A percentile compares a stretch with the other conserved stretches of the same genome.
Conservation (phyloP, 2,113 vertebrate species). For the Scomber colias region DNA sequence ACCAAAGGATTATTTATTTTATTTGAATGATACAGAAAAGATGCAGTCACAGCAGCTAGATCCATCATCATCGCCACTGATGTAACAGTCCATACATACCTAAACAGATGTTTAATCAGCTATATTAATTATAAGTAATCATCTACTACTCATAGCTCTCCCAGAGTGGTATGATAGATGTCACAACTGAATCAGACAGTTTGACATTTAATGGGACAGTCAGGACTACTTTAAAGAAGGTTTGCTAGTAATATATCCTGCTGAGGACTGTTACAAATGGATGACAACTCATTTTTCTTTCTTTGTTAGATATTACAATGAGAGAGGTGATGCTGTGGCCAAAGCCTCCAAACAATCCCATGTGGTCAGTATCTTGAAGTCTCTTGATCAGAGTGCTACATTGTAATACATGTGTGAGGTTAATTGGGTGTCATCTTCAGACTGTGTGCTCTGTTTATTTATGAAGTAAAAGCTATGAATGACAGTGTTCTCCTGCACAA, state of each 20-base stretch:
- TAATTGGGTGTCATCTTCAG: not conserved
- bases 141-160: too few species aligned
- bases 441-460: not conserved
- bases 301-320: slow-evolving; percentile 88
- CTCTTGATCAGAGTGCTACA: not conserved
- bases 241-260: not conserved
- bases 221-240: not conserved
- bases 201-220: too few species aligned
- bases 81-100: too few species aligned
- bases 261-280: not conserved
- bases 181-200: too few species aligned
- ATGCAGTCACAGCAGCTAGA: not conserved
- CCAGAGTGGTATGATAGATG: too few species aligned
- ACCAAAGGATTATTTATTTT: not conserved
- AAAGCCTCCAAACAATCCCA: slow-evolving; percentile 91
- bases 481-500: not conserved
- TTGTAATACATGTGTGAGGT: not conserved
- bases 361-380: slow-evolving; percentile 84
- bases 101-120: too few species aligned
- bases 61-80: not conserved
- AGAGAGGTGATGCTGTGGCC: slow-evolving; percentile 91
- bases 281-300: not conserved
- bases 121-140: too few species aligned
- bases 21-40: not conserved
- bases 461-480: not conserved